A percentile compares a stretch with the other conserved stretches of the same genome.
Conservation (phyloP, 2,113 vertebrate species). For the Podiceps cristatus region DNA sequence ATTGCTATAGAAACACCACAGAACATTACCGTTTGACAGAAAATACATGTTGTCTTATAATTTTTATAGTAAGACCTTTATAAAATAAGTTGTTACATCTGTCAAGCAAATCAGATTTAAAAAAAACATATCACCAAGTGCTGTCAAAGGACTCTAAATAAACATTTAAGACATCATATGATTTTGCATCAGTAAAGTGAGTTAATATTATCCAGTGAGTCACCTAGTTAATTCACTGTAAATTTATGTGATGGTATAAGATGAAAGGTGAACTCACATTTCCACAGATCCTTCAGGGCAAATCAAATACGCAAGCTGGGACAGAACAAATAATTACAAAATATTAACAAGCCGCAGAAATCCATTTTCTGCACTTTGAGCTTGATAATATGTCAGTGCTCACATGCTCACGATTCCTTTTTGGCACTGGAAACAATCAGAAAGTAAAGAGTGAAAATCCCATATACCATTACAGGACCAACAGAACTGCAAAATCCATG, state of each 20-base stretch:
- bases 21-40: not conserved
- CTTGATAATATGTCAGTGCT: not conserved
- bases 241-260: not conserved
- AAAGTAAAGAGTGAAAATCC: not conserved
- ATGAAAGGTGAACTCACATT: slow-evolving; percentile 8
- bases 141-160: not conserved
- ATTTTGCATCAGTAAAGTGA: slow-evolving; percentile 31
- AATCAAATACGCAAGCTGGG: not conserved
- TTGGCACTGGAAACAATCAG: not conserved
- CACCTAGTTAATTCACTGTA: not conserved
- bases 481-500: not conserved
- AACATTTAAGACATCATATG: not conserved
- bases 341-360: slow-evolving; percentile 6
- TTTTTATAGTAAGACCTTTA: not conserved
- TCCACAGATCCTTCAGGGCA: slow-evolving; percentile 28
- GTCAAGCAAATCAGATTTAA: not conserved
- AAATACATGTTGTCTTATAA: not conserved
- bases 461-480: not conserved
- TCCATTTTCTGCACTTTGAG: not conserved
- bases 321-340: not conserved
- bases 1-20: not conserved
- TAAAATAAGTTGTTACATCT: not conserved
- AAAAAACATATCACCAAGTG: not conserved
- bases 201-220: slow-evolving; percentile 38
- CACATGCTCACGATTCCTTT: not conserved